These are phyloP conservation scores for Copsychus sechellarum DNA, from an alignment of 2,113 vertebrate genomes.

Conservation along the genomic window DNA sequence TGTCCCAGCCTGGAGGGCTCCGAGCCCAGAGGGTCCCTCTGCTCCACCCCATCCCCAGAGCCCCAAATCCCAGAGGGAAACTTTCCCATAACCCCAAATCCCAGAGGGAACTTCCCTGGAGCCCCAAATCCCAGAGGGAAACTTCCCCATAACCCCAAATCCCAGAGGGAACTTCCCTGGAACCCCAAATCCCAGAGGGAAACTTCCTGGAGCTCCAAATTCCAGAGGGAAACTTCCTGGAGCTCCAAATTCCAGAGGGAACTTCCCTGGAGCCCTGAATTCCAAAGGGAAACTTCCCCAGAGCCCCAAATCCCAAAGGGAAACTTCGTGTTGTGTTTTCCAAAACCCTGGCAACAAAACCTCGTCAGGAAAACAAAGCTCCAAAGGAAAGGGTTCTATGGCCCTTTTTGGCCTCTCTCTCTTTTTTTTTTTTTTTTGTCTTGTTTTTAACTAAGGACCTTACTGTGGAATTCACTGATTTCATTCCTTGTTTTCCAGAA, in stretches of 20 bases:
- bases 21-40: too few species aligned
- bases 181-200: too few species aligned
- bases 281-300: neutral
- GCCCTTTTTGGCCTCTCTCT: neutral
- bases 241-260: neutral
- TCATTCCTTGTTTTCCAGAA: neutral
- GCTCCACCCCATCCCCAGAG: too few species aligned
- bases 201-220: neutral
- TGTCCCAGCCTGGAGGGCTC: too few species aligned
- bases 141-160: too few species aligned
- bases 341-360: neutral
- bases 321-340: neutral
- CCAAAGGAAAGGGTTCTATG: rapidly evolving
- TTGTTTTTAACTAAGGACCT: neutral
- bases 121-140: too few species aligned
- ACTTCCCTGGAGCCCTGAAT: neutral
- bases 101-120: too few species aligned
- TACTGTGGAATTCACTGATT: neutral
- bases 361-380: neutral
- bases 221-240: neutral
- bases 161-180: too few species aligned
- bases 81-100: too few species aligned
- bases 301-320: neutral
- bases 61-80: too few species aligned
- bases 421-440: rapidly evolving